A percentile compares a stretch with the other conserved stretches of the same genome.
phyloP scores from a whole-genome alignment of 2,797 vertebrate genomes.

The Yasuhikotakia modesta region DNA sequence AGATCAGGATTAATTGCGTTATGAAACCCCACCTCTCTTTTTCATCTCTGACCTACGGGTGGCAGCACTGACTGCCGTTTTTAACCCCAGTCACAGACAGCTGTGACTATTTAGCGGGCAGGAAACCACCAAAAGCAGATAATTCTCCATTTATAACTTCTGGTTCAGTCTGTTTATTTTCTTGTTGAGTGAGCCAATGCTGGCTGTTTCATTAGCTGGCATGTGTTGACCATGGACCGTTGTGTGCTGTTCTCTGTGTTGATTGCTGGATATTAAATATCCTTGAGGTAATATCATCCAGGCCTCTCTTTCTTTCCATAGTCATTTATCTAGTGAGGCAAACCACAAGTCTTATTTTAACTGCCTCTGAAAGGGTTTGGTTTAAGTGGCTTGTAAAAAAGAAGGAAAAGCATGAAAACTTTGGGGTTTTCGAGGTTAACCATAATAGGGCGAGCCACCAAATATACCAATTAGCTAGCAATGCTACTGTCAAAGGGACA shows the following conservation, averaged over 20 bases:
- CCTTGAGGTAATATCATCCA: conserved; percentile 62
- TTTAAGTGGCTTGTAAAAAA: conserved; percentile 49
- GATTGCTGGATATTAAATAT: conserved; percentile 65
- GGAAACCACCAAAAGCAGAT: conserved; percentile 71
- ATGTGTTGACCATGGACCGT: conserved; percentile 43
- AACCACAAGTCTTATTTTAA: conserved; percentile 61
- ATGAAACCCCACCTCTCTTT: conserved; percentile 6
- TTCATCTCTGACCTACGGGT: conserved; percentile 32
- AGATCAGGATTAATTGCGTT: conserved; percentile 6
- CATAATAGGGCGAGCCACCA: conserved; percentile 45
- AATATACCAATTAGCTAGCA: conserved; percentile 46
- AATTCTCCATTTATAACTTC: conserved; percentile 73
- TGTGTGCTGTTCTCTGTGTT: conserved; percentile 63
- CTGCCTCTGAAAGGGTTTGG: conserved; percentile 52
- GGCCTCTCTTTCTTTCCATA: conserved; percentile 50
- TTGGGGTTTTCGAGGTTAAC: conserved; percentile 60
- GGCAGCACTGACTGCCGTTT: conserved; percentile 45
- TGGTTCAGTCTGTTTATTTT: conserved; percentile 72
- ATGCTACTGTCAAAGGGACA: conserved; percentile 42
- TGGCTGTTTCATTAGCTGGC: conserved; percentile 49
- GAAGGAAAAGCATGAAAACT: conserved; percentile 49
- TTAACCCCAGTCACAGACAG: conserved; percentile 68
- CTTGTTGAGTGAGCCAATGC: conserved; percentile 52
- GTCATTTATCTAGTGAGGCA: conserved; percentile 49
- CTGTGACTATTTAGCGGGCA: conserved; percentile 72